Conservation (phyloP, 2,797 vertebrate genomes). For the Molothrus ater region DNA sequence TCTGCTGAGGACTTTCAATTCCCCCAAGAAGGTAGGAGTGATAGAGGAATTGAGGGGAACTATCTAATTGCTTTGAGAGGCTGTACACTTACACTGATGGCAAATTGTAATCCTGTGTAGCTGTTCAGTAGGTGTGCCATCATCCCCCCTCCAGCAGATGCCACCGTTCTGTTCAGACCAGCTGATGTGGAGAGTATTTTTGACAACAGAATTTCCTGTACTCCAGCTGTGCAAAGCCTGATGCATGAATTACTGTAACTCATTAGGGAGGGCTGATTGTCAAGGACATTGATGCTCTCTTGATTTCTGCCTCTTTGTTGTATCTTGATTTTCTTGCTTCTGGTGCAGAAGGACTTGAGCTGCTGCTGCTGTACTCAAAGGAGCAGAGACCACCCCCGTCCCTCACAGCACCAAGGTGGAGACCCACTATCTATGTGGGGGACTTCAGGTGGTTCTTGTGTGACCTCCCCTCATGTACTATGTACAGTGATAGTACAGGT, state of each 20-base stretch:
- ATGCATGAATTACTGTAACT: background rate
- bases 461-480: background rate
- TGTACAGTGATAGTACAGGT: background rate
- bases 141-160: background rate
- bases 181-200: background rate
- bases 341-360: background rate
- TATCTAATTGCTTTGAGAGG: background rate
- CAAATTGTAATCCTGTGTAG: background rate
- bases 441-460: background rate
- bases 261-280: background rate
- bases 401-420: background rate
- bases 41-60: background rate
- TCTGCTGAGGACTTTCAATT: background rate
- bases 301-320: background rate
- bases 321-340: background rate
- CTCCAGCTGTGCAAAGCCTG: background rate
- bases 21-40: background rate
- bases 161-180: background rate
- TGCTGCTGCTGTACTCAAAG: background rate
- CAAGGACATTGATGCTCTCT: background rate
- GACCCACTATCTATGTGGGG: background rate
- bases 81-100: background rate
- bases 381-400: background rate
- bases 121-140: background rate
- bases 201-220: background rate